Evolutionary conservation across 2,888 invertebrate species (phyloP), one percentile per base, ranked within the genome.

Genomic region (Brachylomia viminalis): DNA sequence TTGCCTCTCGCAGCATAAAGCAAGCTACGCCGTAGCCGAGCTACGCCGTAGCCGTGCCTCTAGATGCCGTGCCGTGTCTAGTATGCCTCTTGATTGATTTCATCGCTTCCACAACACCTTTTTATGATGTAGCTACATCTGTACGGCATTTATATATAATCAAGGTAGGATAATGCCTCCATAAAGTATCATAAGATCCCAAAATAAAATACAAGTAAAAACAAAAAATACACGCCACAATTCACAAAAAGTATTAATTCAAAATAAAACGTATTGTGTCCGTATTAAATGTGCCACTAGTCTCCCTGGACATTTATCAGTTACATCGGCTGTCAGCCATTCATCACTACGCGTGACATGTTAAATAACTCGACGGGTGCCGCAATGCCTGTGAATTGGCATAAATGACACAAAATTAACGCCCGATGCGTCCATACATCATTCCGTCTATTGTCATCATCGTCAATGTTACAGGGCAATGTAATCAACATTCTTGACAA

Each of bases 201-300:
- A 58, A 30, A 64, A 23, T 10, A 58, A 75, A 59, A 66, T 13
- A 23, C n/a, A 27, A 61, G 5, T n/a, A 30, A 47, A 68, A 38
- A 68, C 20, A n/a, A 10, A 38, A 76, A 61, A 30, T n/a, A 59
- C 27, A 27, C 33, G 52, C 7, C 38, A 56, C 33, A 58, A 5
- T 47, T 62, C 54, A 70, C n/a, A 49, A 54, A 80, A 75, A 61
- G 17, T 33, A 33, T 23, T 1, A 15, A 49, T 69, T 33, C 6
- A 73, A 77, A 59, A 82, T 82, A 74, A 77, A 77, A 61, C 49
- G 67, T 71, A 27, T 74, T 64, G 69, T 75, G 45, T 56, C 45
- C 58, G 38, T 71, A 78, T 85, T 85, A 79, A 77, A 68, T 75
- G 70, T 71, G 72, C 33, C 73, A 81, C 74, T 80, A 65, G 72